Percentiles rank a stretch among this genome's conserved stretches.
Conservation (phyloP, 2,888 invertebrate genomes). For the Sarcophaga caerulescens region DNA sequence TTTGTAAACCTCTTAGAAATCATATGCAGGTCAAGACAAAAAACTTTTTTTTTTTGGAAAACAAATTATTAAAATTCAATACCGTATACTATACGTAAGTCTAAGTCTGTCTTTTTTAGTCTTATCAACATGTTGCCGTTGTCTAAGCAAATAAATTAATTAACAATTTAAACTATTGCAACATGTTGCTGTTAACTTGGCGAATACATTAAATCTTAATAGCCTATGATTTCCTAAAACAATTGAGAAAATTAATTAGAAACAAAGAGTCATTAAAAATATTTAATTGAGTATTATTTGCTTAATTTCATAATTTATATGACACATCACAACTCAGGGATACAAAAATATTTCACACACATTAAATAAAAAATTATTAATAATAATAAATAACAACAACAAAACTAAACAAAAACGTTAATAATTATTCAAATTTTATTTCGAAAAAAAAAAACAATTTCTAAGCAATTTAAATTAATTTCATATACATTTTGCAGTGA, state of each 20-base stretch:
- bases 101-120: no score
- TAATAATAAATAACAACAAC: constrained; percentile 21
- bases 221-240: background rate
- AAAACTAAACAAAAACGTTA: constrained; percentile 46
- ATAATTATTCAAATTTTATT: constrained; percentile 54
- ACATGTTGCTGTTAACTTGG: background rate
- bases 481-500: constrained; percentile 47
- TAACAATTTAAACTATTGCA: background rate
- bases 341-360: constrained; percentile 16
- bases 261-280: background rate
- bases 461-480: constrained; percentile 53
- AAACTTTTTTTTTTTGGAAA: no score
- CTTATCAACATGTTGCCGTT: no score
- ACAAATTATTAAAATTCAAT: no score
- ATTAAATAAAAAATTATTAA: constrained; percentile 14
- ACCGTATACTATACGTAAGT: no score
- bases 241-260: no score
- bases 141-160: background rate
- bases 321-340: constrained; percentile 17
- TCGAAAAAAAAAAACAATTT: constrained; percentile 10
- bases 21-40: no score
- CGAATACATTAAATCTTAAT: background rate
- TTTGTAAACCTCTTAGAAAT: no score
- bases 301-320: constrained; percentile 49
- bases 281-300: constrained; percentile 30